Conservation (phyloP, 1,140 invertebrate genomes). For the Maconellicoccus hirsutus region DNA sequence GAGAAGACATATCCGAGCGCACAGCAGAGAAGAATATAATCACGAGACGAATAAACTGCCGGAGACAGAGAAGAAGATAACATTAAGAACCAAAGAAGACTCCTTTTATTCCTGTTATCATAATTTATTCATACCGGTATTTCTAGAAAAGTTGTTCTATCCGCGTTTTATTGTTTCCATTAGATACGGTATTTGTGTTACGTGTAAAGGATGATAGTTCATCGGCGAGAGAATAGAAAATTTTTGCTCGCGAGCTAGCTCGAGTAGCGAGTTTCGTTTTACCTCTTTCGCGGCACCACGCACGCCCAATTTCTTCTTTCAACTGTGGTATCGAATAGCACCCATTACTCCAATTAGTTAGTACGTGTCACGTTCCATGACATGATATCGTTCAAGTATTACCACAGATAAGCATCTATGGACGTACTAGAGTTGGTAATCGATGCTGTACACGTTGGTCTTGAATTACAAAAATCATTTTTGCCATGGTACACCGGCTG, state of each 20-base stretch:
- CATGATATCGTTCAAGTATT: no score
- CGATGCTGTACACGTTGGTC: not conserved
- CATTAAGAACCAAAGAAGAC: conserved; percentile 18
- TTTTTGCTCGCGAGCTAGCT: not conserved
- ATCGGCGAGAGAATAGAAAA: conserved; percentile 13
- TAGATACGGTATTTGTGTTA: conserved; percentile 21
- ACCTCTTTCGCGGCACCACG: not conserved
- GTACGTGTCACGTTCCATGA: no score
- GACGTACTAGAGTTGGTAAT: no score
- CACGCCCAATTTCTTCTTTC: no score
- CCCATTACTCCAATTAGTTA: no score
- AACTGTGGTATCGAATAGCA: no score
- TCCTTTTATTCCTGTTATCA: conserved; percentile 19
- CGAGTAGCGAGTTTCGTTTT: not conserved
- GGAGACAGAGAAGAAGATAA: conserved; percentile 14
- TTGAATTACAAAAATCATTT: not conserved
- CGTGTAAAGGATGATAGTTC: conserved; percentile 21
- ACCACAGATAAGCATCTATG: no score
- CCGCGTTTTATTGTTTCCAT: conserved; percentile 22
- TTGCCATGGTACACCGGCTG: not conserved
- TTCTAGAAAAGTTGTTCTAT: conserved; percentile 22
- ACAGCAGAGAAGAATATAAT: not conserved
- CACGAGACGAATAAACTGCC: conserved; percentile 20
- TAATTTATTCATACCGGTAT: conserved; percentile 21
- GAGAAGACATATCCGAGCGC: not conserved